A percentile compares a stretch with the other conserved stretches of the same genome.
Evolutionary conservation across 2,888 invertebrate genomes (phyloP).

Genomic region (Margaritifera margaritifera): DNA sequence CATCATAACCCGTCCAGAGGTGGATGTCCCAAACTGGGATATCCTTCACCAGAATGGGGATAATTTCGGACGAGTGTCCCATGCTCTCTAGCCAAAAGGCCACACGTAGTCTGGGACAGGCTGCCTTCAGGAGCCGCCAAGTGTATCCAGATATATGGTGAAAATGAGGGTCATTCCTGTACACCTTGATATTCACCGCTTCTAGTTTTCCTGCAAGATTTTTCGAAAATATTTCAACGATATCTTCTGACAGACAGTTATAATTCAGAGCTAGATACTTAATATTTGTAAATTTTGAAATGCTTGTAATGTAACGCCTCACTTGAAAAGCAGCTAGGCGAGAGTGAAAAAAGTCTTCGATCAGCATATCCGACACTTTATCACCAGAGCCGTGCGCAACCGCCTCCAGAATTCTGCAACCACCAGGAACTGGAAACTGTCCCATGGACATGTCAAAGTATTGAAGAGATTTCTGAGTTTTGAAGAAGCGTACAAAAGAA

Average conservation of each 20-base stretch:
- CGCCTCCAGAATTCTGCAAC: constrained; percentile 53
- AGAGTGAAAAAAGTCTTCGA: constrained; percentile 62
- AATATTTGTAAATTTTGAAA: constrained; percentile 53
- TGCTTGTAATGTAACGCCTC: constrained; percentile 38
- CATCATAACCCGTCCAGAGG: constrained; percentile 62
- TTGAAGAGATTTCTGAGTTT: constrained; percentile 41
- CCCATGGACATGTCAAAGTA: constrained; percentile 54
- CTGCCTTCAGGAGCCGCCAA: constrained; percentile 45
- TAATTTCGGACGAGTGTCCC: constrained; percentile 41
- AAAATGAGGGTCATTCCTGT: constrained; percentile 56
- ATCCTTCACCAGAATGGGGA: constrained; percentile 49
- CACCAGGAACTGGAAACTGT: constrained; percentile 41
- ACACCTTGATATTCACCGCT: constrained; percentile 52
- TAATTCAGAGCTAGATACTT: constrained; percentile 55
- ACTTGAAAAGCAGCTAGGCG: constrained; percentile 44
- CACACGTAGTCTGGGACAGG: constrained; percentile 52
- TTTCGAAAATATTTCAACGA: constrained; percentile 46
- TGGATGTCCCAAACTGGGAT: constrained; percentile 56
- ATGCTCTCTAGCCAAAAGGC: constrained; percentile 60
- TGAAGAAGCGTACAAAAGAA: constrained; percentile 51
- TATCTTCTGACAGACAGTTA: constrained; percentile 56
- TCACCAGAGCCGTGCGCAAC: constrained; percentile 46
- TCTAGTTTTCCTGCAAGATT: constrained; percentile 46
- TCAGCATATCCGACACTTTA: constrained; percentile 43
- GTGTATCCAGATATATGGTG: constrained; percentile 49